Percentiles rank a stretch among this genome's conserved stretches.
These are phyloP conservation scores for Operophtera brumata DNA, from an alignment of 2,888 invertebrate genomes.

Conservation along the genomic window DNA sequence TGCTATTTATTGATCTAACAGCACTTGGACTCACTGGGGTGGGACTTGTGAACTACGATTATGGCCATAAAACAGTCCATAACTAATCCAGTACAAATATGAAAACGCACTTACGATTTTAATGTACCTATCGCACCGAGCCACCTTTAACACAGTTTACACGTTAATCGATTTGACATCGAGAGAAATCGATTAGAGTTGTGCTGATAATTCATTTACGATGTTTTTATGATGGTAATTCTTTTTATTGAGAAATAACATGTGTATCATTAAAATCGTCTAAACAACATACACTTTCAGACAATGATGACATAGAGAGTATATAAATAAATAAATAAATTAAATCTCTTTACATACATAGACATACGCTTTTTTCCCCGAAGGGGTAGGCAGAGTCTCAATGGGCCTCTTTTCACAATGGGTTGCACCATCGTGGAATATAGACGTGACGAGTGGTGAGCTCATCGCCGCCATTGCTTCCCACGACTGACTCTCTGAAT, in stretches of 20 bases:
- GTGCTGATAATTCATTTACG: constrained; percentile 68
- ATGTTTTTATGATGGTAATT: constrained; percentile 59
- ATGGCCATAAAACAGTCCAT: constrained; percentile 60
- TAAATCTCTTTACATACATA: no score
- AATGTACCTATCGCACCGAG: constrained; percentile 47
- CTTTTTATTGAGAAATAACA: constrained; percentile 18
- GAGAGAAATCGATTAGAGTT: constrained; percentile 71
- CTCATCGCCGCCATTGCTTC: no score
- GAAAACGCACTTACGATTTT: constrained; percentile 55
- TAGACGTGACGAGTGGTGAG: no score
- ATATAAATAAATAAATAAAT: no score
- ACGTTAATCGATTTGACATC: constrained; percentile 76
- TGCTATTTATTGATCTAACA: not conserved
- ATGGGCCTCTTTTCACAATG: no score
- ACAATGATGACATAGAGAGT: not conserved
- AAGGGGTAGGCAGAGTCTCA: no score
- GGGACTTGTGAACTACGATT: constrained; percentile 42
- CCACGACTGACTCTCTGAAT: no score
- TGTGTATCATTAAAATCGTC: constrained; percentile 4
- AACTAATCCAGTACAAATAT: constrained; percentile 73
- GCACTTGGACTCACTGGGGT: constrained; percentile 5
- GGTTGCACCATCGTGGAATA: no score
- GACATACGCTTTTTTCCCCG: no score
- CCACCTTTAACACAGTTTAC: constrained; percentile 70
- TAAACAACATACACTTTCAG: not conserved